phyloP scores from a whole-genome alignment of 2,113 vertebrate genomes.

The Garra rufa region DNA sequence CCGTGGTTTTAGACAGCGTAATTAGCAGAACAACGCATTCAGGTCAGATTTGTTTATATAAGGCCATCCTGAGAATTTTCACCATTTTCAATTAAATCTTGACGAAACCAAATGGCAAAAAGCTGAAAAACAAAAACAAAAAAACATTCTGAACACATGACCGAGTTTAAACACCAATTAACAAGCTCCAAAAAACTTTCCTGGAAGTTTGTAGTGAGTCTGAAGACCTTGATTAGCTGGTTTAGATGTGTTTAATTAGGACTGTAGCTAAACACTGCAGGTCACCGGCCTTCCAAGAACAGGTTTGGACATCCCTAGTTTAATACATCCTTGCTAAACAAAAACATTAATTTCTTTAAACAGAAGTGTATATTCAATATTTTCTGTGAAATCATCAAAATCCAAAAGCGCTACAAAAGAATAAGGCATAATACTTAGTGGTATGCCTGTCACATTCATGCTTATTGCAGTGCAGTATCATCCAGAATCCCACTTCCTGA shows the following conservation, averaged over 20 bases:
- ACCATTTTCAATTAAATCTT: too few relatives aligned
- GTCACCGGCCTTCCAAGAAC: not conserved
- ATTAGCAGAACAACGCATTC: too few relatives aligned
- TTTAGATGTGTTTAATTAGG: not conserved
- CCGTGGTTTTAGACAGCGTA: too few relatives aligned
- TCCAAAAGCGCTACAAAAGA: too few relatives aligned
- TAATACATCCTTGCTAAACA: not conserved
- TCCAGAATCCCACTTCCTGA: constrained; percentile 51
- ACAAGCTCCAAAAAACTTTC: too few relatives aligned
- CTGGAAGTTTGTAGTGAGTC: too few relatives aligned
- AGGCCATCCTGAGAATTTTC: too few relatives aligned
- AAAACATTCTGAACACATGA: too few relatives aligned
- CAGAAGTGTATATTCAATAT: not conserved
- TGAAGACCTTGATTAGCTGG: not conserved
- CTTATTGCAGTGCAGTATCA: constrained; percentile 30
- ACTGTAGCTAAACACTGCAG: not conserved
- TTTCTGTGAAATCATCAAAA: not conserved
- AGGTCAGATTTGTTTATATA: too few relatives aligned
- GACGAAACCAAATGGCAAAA: too few relatives aligned
- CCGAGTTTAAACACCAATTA: too few relatives aligned
- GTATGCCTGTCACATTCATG: not conserved
- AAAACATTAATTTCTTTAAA: not conserved
- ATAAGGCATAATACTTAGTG: not conserved
- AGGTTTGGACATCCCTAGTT: not conserved
- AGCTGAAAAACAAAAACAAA: too few relatives aligned